phyloP scores from a whole-genome alignment of 2,797 vertebrate species.

The Hemitrygon akajei region DNA sequence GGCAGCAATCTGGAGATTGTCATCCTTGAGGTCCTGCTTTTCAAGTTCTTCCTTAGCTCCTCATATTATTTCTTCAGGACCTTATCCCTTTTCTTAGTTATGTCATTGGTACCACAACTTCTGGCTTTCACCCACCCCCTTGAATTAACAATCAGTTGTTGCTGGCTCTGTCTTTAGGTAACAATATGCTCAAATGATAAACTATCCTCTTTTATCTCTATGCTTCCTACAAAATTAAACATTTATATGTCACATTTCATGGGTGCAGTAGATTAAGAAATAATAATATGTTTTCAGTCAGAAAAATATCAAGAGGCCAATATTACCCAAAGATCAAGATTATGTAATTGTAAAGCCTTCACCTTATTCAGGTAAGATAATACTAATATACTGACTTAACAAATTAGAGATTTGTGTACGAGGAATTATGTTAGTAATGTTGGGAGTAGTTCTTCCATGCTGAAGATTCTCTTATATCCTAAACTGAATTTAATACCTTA shows the following conservation, averaged over 20 bases:
- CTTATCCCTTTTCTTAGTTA: too few species aligned
- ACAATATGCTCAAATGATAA: too few species aligned
- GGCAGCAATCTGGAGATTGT: too few species aligned
- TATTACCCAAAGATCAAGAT: not conserved
- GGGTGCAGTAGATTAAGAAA: not conserved
- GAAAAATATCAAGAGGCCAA: not conserved
- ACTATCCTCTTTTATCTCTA: not conserved
- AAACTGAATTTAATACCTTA: too few species aligned
- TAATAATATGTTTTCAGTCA: conserved; percentile 14
- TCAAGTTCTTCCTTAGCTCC: too few species aligned
- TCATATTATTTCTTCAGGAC: too few species aligned
- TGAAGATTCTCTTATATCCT: not conserved
- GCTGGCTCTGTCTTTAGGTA: too few species aligned
- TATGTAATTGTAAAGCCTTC: conserved; percentile 13
- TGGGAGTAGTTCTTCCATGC: not conserved
- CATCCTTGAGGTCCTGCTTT: too few species aligned
- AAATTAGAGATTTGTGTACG: not conserved
- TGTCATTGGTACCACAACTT: too few species aligned
- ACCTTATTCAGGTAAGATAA: conserved; percentile 6
- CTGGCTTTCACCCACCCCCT: too few species aligned
- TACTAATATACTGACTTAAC: not conserved
- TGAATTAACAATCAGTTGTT: too few species aligned
- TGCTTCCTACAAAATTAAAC: not conserved
- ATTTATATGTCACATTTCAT: not conserved
- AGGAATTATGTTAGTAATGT: not conserved